Evolutionary conservation across 1,140 invertebrate species (phyloP).

Genomic region (Xylocopa sonorina): DNA sequence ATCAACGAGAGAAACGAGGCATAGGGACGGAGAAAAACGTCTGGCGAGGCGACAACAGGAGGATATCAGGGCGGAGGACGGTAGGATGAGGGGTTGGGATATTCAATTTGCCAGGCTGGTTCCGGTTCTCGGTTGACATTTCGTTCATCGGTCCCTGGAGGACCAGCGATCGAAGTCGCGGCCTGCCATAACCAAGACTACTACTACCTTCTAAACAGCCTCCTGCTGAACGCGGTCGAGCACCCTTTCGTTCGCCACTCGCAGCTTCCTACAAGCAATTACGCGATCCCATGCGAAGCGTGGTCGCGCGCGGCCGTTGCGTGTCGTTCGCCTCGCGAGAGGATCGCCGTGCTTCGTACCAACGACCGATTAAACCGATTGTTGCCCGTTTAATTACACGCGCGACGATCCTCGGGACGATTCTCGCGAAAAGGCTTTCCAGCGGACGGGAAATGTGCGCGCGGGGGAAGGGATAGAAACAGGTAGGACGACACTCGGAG

Average conservation of each 20-base stretch:
- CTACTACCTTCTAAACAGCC: slow-evolving; percentile 57
- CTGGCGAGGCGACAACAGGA: neutral
- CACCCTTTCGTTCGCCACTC: too few relatives aligned
- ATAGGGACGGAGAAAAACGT: neutral
- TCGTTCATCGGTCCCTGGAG: slow-evolving; percentile 71
- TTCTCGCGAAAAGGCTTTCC: neutral
- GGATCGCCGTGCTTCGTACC: too few relatives aligned
- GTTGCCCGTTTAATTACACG: slow-evolving; percentile 43
- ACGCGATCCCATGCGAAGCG: neutral
- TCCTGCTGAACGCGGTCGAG: slow-evolving; percentile 24
- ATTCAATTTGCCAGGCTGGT: slow-evolving; percentile 73
- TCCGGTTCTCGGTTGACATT: slow-evolving; percentile 75
- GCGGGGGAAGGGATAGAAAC: slow-evolving; percentile 51
- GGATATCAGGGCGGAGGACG: slow-evolving; percentile 9
- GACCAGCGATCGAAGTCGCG: slow-evolving; percentile 56
- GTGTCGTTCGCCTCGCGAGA: too few relatives aligned
- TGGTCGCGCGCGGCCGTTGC: neutral
- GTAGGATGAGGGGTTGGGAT: slow-evolving; percentile 56
- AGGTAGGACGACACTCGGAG: slow-evolving; percentile 68
- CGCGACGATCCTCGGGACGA: slow-evolving; percentile 4
- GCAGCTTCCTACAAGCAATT: slow-evolving; percentile 17
- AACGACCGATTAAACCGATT: neutral
- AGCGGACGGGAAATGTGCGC: slow-evolving; percentile 15
- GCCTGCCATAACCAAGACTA: slow-evolving; percentile 47
- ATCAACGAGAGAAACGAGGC: neutral